Conservation (phyloP, 2,888 invertebrate genomes). For the Erebia aethiops region DNA sequence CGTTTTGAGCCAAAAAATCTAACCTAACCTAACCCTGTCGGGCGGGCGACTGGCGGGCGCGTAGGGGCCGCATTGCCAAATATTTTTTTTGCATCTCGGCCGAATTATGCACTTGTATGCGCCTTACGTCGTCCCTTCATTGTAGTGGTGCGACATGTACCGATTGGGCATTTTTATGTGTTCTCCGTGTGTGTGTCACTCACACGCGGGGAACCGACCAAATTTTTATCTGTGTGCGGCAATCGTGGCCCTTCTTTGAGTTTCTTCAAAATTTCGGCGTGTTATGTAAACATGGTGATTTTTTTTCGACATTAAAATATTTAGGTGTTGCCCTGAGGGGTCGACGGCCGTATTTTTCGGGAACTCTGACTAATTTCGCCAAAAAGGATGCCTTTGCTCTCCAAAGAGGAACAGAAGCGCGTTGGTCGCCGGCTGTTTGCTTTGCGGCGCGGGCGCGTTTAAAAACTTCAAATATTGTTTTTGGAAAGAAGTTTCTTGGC, state of each 20-base stretch:
- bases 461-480: constrained; percentile 47
- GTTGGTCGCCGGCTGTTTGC: constrained; percentile 50
- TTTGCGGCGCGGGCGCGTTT: constrained; percentile 53
- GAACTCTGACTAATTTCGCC: constrained; percentile 79
- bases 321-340: constrained; percentile 75
- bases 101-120: constrained; percentile 84
- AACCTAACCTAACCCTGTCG: constrained; percentile 83
- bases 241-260: constrained; percentile 66
- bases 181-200: constrained; percentile 70
- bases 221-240: constrained; percentile 72
- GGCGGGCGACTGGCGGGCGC: constrained; percentile 82
- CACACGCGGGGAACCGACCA: constrained; percentile 67
- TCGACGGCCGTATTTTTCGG: constrained; percentile 77
- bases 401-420: constrained; percentile 52
- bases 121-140: constrained; percentile 82
- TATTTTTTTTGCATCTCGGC: constrained; percentile 84
- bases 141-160: constrained; percentile 82
- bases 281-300: constrained; percentile 78
- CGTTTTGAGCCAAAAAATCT: constrained; percentile 83
- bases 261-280: constrained; percentile 76
- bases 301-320: constrained; percentile 74
- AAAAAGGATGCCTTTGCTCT: constrained; percentile 60
- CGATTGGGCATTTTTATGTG: constrained; percentile 78
- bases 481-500: constrained; percentile 39
- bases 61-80: constrained; percentile 84